phyloP scores from a whole-genome alignment of 2,888 invertebrate species.

The Mythimna vitellina region DNA sequence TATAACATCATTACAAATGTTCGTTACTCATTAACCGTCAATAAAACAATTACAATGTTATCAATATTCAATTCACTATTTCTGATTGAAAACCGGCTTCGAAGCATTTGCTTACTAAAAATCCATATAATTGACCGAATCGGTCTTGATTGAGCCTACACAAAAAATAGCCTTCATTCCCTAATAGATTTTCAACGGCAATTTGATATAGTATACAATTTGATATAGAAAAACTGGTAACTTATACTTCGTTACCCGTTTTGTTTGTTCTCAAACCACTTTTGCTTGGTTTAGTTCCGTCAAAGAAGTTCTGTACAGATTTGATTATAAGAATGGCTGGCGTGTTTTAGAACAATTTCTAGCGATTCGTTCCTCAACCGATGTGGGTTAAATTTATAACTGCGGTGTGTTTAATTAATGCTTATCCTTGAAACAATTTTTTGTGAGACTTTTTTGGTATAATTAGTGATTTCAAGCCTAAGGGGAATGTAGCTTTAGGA shows the following conservation, averaged over 20 bases:
- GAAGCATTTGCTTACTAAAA: conserved; percentile 64
- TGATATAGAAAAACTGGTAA: conserved; percentile 40
- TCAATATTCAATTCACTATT: conserved; percentile 57
- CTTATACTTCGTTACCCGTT: conserved; percentile 45
- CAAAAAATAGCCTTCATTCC: conserved; percentile 63
- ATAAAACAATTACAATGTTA: conserved; percentile 66
- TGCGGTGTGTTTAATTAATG: conserved; percentile 44
- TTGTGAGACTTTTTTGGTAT: conserved; percentile 21
- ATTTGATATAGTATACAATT: conserved; percentile 66
- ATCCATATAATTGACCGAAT: conserved; percentile 64
- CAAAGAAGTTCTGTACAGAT: conserved; percentile 56
- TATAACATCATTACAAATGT: conserved; percentile 55
- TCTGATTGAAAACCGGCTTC: conserved; percentile 66
- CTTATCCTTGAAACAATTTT: conserved; percentile 62
- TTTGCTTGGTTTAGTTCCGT: conserved; percentile 35
- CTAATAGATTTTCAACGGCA: conserved; percentile 63
- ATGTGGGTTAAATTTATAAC: conserved; percentile 57
- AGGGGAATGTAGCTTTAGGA: conserved; percentile 28
- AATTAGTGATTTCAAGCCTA: conserved; percentile 58
- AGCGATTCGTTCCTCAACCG: conserved; percentile 55
- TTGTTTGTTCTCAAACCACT: conserved; percentile 60
- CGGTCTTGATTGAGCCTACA: conserved; percentile 66
- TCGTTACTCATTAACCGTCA: conserved; percentile 61
- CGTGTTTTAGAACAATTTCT: conserved; percentile 57
- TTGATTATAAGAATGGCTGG: conserved; percentile 41